Evolutionary conservation across 2,888 invertebrate genomes (phyloP).

Genomic region (Drosophila affinis): DNA sequence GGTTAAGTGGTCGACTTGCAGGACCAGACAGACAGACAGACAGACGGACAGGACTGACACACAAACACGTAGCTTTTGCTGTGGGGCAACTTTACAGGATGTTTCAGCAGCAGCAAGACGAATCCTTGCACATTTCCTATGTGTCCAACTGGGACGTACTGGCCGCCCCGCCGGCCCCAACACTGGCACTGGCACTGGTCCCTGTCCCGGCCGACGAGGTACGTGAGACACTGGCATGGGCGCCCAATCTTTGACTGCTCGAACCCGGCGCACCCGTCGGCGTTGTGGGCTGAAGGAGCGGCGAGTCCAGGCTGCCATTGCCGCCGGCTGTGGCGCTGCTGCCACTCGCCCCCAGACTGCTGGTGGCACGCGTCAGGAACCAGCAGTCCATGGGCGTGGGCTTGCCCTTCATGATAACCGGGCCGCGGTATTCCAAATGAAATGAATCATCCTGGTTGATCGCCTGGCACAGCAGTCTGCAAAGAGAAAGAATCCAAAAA

Average conservation of each 20-base stretch:
- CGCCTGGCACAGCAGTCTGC: conserved; percentile 90
- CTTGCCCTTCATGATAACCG: conserved; percentile 96
- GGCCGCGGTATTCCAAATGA: conserved; percentile 93
- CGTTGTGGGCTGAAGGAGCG: conserved; percentile 67
- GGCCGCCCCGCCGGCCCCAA: conserved; percentile 35
- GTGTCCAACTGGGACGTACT: conserved; percentile 58
- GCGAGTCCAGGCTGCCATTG: conserved; percentile 75
- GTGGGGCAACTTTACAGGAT: conserved; percentile 74
- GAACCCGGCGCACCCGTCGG: conserved; percentile 54
- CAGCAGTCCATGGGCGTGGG: conserved; percentile 97
- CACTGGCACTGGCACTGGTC: too few relatives aligned
- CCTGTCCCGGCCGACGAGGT: conserved; percentile 61
- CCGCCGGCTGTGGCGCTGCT: conserved; percentile 59
- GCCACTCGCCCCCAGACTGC: conserved; percentile 55
- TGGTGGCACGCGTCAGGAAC: conserved; percentile 87
- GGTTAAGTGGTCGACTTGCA: conserved; percentile 68
- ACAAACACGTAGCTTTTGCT: conserved; percentile 52
- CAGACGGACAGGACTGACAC: conserved; percentile 31
- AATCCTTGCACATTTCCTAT: conserved; percentile 78
- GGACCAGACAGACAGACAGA: conserved; percentile 30
- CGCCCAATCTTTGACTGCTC: background rate
- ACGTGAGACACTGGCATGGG: conserved; percentile 70
- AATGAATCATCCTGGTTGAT: conserved; percentile 94
- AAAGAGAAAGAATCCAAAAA: conserved; percentile 75
- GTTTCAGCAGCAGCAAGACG: conserved; percentile 80